Evolutionary conservation across 2,797 vertebrate genomes (phyloP).

Genomic region (Naso thynnoides): DNA sequence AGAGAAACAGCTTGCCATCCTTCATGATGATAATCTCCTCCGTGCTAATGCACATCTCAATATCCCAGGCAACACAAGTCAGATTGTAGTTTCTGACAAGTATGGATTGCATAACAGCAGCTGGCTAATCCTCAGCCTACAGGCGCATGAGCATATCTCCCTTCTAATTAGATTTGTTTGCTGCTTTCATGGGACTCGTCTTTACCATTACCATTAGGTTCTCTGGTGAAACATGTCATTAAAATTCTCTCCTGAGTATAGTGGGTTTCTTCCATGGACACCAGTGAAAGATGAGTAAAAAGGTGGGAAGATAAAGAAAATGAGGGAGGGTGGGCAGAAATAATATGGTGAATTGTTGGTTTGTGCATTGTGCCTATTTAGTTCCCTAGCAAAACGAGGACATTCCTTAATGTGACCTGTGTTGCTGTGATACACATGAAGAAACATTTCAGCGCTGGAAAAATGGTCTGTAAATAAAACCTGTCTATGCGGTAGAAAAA

Average conservation of each 20-base stretch:
- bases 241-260: slow-evolving; percentile 67
- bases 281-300: slow-evolving; percentile 29
- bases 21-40: slow-evolving; percentile 93
- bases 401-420: neutral
- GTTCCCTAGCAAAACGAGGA: neutral
- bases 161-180: slow-evolving; percentile 83
- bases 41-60: slow-evolving; percentile 96
- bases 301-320: neutral
- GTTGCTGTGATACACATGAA: slow-evolving; percentile 16
- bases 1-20: slow-evolving; percentile 83
- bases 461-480: too few species aligned
- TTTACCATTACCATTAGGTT: slow-evolving; percentile 78
- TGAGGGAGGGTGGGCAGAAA: neutral
- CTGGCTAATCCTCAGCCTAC: slow-evolving; percentile 84
- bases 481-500: too few species aligned
- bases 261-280: slow-evolving; percentile 62
- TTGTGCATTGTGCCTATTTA: slow-evolving; percentile 4
- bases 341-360: slow-evolving; percentile 3
- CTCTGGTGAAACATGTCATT: slow-evolving; percentile 74
- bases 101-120: slow-evolving; percentile 89
- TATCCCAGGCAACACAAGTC: slow-evolving; percentile 93
- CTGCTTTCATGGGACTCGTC: slow-evolving; percentile 74
- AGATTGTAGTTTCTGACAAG: slow-evolving; percentile 95
- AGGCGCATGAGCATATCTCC: slow-evolving; percentile 75
- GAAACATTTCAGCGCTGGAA: too few species aligned